Percentiles rank a stretch among this genome's conserved stretches.
phyloP scores from a whole-genome alignment of 2,888 invertebrate genomes.

The Cylloceria caligata region DNA sequence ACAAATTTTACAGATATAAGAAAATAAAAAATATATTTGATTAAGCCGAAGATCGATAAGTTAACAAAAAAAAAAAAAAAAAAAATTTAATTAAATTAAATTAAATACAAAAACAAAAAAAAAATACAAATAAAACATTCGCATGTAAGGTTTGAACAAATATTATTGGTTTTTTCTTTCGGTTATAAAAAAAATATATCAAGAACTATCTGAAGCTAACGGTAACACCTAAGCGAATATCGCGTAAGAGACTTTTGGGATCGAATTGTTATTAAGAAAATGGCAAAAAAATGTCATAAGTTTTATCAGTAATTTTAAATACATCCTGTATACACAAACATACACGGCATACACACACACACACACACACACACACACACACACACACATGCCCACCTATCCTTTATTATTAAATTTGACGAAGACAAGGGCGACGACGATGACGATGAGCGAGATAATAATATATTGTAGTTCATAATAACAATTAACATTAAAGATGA shows the following conservation, averaged over 20 bases:
- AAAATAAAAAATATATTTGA: slow-evolving; percentile 46
- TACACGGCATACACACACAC: background rate
- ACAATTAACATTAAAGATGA: slow-evolving; percentile 82
- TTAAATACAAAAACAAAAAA: too few species aligned
- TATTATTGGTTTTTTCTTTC: slow-evolving; percentile 27
- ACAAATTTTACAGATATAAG: slow-evolving; percentile 54
- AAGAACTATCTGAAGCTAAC: slow-evolving; percentile 72
- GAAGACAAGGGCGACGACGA: slow-evolving; percentile 75
- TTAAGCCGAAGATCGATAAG: slow-evolving; percentile 59
- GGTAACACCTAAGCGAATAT: slow-evolving; percentile 70
- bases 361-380: too few species aligned
- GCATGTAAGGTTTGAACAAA: slow-evolving; percentile 61
- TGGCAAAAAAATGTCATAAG: slow-evolving; percentile 21
- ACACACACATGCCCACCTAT: too few species aligned
- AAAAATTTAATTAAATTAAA: too few species aligned
- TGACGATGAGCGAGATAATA: slow-evolving; percentile 77
- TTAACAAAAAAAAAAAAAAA: slow-evolving; percentile 36
- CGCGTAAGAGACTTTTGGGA: slow-evolving; percentile 71
- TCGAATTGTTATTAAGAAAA: slow-evolving; percentile 47
- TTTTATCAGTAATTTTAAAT: slow-evolving; percentile 39
- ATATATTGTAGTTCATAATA: slow-evolving; percentile 77
- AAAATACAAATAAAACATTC: slow-evolving; percentile 30
- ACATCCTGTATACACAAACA: slow-evolving; percentile 30
- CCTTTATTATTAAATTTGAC: slow-evolving; percentile 53
- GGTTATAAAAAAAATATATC: slow-evolving; percentile 7